phyloP scores from a whole-genome alignment of 2,113 vertebrate genomes.

The Axis porcinus region DNA sequence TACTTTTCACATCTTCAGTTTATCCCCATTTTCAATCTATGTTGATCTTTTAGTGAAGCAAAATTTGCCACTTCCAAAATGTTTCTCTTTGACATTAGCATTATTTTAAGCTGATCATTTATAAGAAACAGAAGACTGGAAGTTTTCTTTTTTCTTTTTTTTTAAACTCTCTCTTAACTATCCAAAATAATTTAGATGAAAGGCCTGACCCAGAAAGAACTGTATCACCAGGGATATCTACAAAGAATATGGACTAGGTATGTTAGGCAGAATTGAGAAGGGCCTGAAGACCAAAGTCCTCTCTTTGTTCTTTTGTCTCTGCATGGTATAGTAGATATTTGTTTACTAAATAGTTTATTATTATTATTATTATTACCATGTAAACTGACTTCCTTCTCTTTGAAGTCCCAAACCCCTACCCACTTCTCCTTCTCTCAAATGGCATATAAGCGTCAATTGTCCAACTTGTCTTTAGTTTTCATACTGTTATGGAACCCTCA shows the following conservation, averaged over 20 bases:
- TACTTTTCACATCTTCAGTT: background rate
- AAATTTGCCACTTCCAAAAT: background rate
- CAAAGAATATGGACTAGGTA: background rate
- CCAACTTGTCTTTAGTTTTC: background rate
- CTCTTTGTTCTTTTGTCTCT: background rate
- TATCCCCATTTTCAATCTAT: background rate
- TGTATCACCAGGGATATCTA: background rate
- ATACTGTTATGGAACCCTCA: background rate
- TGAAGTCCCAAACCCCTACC: background rate
- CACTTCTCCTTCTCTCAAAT: background rate
- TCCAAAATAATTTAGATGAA: background rate
- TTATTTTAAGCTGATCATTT: background rate
- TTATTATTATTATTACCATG: background rate
- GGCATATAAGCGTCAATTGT: background rate
- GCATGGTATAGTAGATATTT: background rate
- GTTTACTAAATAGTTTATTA: background rate
- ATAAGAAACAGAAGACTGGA: background rate
- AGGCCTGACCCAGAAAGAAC: background rate
- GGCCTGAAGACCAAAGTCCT: background rate
- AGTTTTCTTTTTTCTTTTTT: background rate
- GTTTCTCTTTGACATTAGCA: background rate
- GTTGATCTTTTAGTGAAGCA: background rate
- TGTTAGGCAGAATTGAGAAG: background rate
- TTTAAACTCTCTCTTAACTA: background rate
- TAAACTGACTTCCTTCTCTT: background rate